Evolutionary conservation across 2,113 vertebrate species (phyloP).

Genomic region (Protobothrops flavoviridis): DNA sequence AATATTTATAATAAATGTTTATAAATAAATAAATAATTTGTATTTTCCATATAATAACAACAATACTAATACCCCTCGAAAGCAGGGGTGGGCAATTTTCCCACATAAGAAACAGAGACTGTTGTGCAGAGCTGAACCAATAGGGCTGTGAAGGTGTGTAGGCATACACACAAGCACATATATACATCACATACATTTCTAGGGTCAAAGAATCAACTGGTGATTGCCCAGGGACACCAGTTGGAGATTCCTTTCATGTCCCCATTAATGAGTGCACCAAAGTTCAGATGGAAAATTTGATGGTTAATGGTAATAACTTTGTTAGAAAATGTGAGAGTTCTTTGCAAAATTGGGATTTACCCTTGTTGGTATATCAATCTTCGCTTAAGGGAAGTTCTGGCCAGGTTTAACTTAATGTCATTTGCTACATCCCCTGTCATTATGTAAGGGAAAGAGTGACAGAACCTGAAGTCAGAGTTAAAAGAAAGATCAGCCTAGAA

Average conservation of each 20-base stretch:
- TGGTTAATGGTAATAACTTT: background rate
- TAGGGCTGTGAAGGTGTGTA: background rate
- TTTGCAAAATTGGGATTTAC: background rate
- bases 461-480: background rate
- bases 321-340: background rate
- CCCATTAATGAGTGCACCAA: background rate
- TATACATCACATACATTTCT: background rate
- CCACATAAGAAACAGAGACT: background rate
- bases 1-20: background rate
- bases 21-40: background rate
- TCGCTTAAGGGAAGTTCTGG: background rate
- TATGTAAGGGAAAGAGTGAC: background rate
- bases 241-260: background rate
- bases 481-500: background rate
- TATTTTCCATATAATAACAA: background rate
- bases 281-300: background rate
- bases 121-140: background rate
- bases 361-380: background rate
- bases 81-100: background rate
- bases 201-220: background rate
- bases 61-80: background rate
- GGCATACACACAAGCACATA: background rate
- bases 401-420: background rate
- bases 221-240: background rate
- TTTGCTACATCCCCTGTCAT: background rate